A percentile compares a stretch with the other conserved stretches of the same genome.
Conservation (phyloP, 2,113 vertebrate species). For the Phrynosoma blainvillii region DNA sequence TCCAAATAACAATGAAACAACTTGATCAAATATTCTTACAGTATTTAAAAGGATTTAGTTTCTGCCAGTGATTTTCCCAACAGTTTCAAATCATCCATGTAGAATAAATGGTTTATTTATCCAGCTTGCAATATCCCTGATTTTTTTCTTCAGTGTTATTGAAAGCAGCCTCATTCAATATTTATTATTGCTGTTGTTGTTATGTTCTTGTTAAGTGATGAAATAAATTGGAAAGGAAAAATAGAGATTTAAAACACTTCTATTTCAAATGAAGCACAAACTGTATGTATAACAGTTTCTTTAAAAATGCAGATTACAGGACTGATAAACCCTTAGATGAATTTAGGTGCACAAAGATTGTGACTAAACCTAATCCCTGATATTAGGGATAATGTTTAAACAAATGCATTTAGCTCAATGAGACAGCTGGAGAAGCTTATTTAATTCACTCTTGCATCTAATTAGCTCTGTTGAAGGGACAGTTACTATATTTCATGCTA, state of each 20-base stretch:
- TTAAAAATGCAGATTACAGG: conserved; percentile 50
- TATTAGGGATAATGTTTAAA: conserved; percentile 56
- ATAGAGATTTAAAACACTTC: conserved; percentile 19
- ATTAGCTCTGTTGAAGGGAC: conserved; percentile 39
- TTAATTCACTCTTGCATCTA: conserved; percentile 61
- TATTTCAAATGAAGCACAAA: conserved; percentile 36
- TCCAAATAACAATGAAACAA: too few relatives aligned
- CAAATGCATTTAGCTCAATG: conserved; percentile 57
- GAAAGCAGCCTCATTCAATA: too few relatives aligned
- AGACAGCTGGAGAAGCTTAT: conserved; percentile 64
- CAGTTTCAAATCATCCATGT: not conserved
- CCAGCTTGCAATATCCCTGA: too few relatives aligned
- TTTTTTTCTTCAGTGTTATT: too few relatives aligned
- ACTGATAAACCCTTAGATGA: conserved; percentile 56
- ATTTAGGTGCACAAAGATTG: conserved; percentile 62
- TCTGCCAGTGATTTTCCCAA: too few relatives aligned
- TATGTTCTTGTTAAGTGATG: too few relatives aligned
- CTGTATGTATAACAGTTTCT: conserved; percentile 29
- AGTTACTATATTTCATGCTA: conserved; percentile 52
- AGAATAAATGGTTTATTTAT: not conserved
- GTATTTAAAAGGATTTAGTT: too few relatives aligned
- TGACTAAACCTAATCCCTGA: conserved; percentile 58
- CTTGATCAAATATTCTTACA: too few relatives aligned
- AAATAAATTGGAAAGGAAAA: not conserved
- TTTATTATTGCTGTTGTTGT: too few relatives aligned